Conservation (phyloP, 2,797 vertebrate genomes). For the Hypotaenidia okinawae region DNA sequence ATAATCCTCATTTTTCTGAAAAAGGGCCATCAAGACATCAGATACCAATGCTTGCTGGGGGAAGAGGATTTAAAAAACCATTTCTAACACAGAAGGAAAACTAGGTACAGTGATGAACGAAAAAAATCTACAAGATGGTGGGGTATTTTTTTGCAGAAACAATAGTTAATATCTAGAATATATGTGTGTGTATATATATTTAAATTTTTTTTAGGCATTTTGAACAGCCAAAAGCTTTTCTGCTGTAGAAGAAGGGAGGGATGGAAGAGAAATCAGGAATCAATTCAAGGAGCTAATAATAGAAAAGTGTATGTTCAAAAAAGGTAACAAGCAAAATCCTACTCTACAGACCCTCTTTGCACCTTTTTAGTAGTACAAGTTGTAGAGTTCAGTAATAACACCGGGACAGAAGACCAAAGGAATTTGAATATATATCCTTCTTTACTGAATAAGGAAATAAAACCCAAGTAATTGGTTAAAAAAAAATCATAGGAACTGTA, state of each 20-base stretch:
- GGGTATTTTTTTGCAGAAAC: background rate
- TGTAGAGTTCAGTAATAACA: background rate
- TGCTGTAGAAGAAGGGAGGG: background rate
- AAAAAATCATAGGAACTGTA: background rate
- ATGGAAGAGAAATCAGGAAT: background rate
- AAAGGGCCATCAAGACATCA: background rate
- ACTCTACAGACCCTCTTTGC: background rate
- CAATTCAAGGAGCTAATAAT: background rate
- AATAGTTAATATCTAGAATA: background rate
- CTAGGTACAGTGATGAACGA: background rate
- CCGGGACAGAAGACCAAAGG: background rate
- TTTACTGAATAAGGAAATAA: background rate
- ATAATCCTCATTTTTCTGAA: background rate
- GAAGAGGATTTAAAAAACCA: background rate
- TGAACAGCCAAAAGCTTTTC: background rate
- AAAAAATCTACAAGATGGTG: background rate
- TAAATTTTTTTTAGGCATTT: background rate
- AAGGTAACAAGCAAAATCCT: background rate
- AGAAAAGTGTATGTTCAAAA: background rate
- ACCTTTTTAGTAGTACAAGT: background rate
- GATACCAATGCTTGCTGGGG: background rate
- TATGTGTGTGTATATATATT: background rate
- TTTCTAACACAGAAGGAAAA: background rate
- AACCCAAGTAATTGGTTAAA: background rate
- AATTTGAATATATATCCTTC: background rate